Evolutionary conservation across 2,797 vertebrate species (phyloP).

Genomic region (Halcyon chelicuti): DNA sequence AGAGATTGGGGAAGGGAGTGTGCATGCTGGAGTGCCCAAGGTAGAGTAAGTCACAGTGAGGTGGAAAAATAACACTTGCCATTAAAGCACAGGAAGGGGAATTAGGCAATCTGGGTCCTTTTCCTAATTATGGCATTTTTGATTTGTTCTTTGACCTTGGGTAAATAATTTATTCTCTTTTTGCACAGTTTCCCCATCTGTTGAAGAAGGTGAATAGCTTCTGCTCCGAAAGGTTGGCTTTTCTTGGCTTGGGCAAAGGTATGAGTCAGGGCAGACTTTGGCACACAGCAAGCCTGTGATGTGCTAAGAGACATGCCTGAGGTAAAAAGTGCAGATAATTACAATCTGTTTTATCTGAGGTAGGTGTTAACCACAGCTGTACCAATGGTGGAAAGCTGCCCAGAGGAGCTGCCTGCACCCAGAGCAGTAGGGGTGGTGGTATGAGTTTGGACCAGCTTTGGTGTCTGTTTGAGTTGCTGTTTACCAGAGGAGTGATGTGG

Average conservation of each 20-base stretch:
- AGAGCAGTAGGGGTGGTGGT: background rate
- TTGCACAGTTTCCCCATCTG: background rate
- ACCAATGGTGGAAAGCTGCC: background rate
- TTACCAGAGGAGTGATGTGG: background rate
- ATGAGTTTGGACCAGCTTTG: background rate
- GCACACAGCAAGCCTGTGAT: background rate
- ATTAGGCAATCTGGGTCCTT: background rate
- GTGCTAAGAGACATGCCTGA: background rate
- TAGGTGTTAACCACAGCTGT: background rate
- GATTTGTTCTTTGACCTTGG: background rate
- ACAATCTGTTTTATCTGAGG: background rate
- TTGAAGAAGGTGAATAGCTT: conserved; percentile 1
- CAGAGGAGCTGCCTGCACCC: background rate
- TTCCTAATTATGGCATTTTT: background rate
- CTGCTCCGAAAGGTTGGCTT: background rate
- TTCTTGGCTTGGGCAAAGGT: background rate
- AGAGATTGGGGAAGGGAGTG: background rate
- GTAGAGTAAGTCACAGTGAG: fast-evolving
- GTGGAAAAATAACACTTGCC: background rate
- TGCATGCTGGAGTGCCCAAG: background rate
- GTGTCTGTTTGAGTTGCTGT: background rate
- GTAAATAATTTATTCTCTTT: conserved; percentile 38
- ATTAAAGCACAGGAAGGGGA: background rate
- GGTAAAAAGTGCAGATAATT: background rate
- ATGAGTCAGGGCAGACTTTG: conserved; percentile 19